These are phyloP conservation scores for Grammomys surdaster DNA, from an alignment of 2,113 vertebrate genomes.

Conservation along the genomic window DNA sequence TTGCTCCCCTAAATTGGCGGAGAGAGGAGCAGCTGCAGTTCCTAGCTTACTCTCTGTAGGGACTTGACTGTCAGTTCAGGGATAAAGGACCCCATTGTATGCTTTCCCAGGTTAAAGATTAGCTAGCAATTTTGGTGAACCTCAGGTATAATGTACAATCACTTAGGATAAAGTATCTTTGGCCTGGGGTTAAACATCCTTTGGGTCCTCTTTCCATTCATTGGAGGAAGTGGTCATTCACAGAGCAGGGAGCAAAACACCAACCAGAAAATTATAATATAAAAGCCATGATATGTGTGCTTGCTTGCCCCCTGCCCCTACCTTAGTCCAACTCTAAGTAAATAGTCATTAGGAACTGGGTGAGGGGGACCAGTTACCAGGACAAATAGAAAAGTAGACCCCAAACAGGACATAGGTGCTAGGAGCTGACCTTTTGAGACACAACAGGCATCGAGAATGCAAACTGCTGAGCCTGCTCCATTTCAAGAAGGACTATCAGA, in stretches of 20 bases:
- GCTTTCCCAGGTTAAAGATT: slow-evolving; percentile 36
- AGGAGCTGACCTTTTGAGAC: not conserved
- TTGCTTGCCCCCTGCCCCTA: not conserved
- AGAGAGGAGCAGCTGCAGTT: not conserved
- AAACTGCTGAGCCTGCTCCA: accelerated
- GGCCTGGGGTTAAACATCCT: not conserved
- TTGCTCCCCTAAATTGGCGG: not conserved
- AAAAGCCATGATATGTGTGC: not conserved
- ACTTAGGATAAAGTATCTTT: not conserved
- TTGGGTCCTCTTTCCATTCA: not conserved
- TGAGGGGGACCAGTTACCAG: too few species aligned
- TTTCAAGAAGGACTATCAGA: not conserved
- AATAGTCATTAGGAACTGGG: too few species aligned
- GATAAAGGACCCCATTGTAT: not conserved
- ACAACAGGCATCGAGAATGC: not conserved
- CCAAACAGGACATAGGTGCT: not conserved
- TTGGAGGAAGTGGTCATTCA: too few species aligned
- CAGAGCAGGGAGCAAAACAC: not conserved
- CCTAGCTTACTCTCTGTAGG: not conserved
- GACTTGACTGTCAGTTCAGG: not conserved
- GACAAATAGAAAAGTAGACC: too few species aligned
- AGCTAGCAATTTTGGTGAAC: not conserved
- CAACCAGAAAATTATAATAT: not conserved
- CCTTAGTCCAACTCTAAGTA: too few species aligned
- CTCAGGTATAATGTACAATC: not conserved